Evolutionary conservation across 2,113 vertebrate species (phyloP), one percentile per base, ranked within the genome.

Genomic region (Erythrocercus mccallii): DNA sequence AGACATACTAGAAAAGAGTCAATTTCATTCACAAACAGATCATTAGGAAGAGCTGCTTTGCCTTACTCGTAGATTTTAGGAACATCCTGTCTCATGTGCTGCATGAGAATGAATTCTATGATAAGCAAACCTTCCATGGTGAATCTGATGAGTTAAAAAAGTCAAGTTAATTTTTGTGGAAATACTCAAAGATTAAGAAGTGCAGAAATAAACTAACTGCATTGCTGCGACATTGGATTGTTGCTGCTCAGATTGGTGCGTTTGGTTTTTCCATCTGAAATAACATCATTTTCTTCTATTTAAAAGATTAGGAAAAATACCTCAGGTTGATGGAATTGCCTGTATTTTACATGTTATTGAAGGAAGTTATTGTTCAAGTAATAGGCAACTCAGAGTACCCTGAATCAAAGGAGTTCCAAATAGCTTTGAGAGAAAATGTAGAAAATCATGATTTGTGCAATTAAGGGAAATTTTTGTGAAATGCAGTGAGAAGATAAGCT

Each of bases 391-490:
- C 33, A 62, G 7, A 48, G 19, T 35, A n/a, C 30, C n/a, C 40
- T 50, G 54, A 88, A 82, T 87, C 58, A 85, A 58, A 81, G 30
- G 25, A 57, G 56, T 45, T 87, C 27, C 40, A 7, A 79, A 40
- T 23, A 92, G 37, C 50, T 89, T 45, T n/a, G n/a, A 64, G 35
- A 85, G 37, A 83, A 92, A 88, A 86, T 30, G 25, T 7, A n/a
- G 56, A 66, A 72, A 92, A 87, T 38, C 6, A 12, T 37, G 5
- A 60, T 73, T 33, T 40, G 7, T 64, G 17, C 22, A 30, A 79
- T 28, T 40, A n/a, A 69, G 33, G 16, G 71, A 77, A 86, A 11
- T 16, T 66, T 92, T 77, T 76, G 5, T 70, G 69, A 66, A 88
- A 57, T 8, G 1, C 5, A 30, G 15, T 17, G 27, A 86, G 44